Evolutionary conservation across 2,113 vertebrate species (phyloP).

Genomic region (Tautogolabrus adspersus): DNA sequence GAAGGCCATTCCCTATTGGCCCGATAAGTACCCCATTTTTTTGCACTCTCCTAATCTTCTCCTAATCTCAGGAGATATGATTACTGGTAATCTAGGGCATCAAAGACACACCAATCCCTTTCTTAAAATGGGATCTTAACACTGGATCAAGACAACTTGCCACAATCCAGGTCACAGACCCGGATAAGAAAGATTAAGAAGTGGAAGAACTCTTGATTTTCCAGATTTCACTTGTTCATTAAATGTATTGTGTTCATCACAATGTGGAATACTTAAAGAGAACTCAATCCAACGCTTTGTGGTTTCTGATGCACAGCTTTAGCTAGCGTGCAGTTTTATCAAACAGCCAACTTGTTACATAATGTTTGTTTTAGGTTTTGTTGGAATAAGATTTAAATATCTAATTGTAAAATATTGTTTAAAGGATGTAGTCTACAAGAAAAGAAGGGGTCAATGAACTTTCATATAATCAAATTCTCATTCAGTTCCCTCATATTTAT

Average conservation of each 20-base stretch:
- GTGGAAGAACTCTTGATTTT: constrained; percentile 33
- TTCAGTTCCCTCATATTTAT: neutral
- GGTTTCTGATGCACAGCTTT: too few relatives aligned
- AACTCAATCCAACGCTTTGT: too few relatives aligned
- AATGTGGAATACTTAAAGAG: neutral
- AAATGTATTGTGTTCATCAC: neutral
- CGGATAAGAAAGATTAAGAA: constrained; percentile 42
- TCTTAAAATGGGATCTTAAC: constrained; percentile 81
- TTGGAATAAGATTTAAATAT: too few relatives aligned
- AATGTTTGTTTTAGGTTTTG: too few relatives aligned
- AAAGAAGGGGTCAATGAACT: too few relatives aligned
- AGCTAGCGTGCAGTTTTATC: too few relatives aligned
- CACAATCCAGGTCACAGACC: constrained; percentile 73
- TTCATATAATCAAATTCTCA: too few relatives aligned
- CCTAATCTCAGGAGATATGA: constrained; percentile 72
- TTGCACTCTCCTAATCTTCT: constrained; percentile 62
- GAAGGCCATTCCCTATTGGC: constrained; percentile 48
- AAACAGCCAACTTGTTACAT: too few relatives aligned
- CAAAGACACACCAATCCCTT: constrained; percentile 78
- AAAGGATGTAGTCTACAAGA: too few relatives aligned
- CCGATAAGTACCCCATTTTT: constrained; percentile 62
- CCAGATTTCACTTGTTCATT: constrained; percentile 46
- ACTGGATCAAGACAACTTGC: constrained; percentile 77
- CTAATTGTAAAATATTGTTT: too few relatives aligned
- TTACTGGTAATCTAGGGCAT: constrained; percentile 76